These are phyloP conservation scores for Hartigia nigra DNA, from an alignment of 2,888 invertebrate species.

Conservation along the genomic window DNA sequence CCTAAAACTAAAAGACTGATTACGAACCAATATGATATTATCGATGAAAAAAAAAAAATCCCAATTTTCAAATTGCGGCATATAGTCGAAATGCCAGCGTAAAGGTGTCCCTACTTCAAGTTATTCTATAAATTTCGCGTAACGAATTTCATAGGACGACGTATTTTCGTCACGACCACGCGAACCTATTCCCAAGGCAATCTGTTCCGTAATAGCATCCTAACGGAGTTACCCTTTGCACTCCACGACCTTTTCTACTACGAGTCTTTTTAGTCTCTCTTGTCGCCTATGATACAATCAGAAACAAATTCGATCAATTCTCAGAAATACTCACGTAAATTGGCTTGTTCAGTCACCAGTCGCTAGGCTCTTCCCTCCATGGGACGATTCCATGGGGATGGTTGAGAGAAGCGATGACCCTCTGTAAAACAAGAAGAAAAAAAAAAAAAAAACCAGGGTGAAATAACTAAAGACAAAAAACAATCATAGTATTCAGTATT, in stretches of 20 bases:
- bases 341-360: slow-evolving; percentile 25
- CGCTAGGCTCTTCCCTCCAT: background rate
- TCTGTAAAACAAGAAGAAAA: background rate
- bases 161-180: slow-evolving; percentile 35
- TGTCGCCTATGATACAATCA: slow-evolving; percentile 36
- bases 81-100: background rate
- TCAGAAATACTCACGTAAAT: slow-evolving; percentile 35
- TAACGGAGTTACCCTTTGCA: slow-evolving; percentile 44
- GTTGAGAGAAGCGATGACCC: background rate
- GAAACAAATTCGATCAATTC: slow-evolving; percentile 41
- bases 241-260: slow-evolving; percentile 20
- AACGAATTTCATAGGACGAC: slow-evolving; percentile 30
- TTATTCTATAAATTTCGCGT: slow-evolving; percentile 27
- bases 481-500: slow-evolving; percentile 6
- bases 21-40: background rate
- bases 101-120: background rate
- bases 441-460: too few species aligned
- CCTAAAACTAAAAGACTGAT: background rate
- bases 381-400: background rate
- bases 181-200: slow-evolving; percentile 46
- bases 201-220: slow-evolving; percentile 43
- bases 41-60: background rate
- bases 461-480: slow-evolving; percentile 15
- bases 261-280: slow-evolving; percentile 18
- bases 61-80: background rate